Conservation (phyloP, 2,888 invertebrate species). For the Tubulanus polymorphus region DNA sequence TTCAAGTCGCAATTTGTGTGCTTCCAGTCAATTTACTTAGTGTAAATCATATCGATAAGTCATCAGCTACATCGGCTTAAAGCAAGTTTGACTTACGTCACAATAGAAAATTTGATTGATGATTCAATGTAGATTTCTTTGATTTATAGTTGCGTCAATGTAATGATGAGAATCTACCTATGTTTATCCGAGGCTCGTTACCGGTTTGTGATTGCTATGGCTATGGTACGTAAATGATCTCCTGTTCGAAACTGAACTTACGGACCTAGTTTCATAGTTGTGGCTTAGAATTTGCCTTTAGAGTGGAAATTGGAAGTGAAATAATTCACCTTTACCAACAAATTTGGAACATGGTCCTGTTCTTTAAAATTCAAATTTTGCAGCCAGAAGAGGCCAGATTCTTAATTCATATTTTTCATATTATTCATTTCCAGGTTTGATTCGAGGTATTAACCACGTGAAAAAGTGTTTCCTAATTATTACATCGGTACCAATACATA, state of each 20-base stretch:
- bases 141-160: slow-evolving; percentile 21
- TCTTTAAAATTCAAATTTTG: neutral
- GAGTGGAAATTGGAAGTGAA: too few relatives aligned
- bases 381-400: neutral
- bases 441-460: slow-evolving; percentile 35
- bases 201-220: slow-evolving; percentile 40
- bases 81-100: too few relatives aligned
- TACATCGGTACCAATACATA: slow-evolving; percentile 28
- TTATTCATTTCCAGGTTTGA: slow-evolving; percentile 28
- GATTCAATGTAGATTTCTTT: too few relatives aligned
- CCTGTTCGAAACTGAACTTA: neutral
- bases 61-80: too few relatives aligned
- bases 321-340: too few relatives aligned
- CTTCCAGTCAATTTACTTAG: neutral
- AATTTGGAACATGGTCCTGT: neutral
- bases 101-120: too few relatives aligned
- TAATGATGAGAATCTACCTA: slow-evolving; percentile 24
- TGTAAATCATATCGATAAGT: too few relatives aligned
- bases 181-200: slow-evolving; percentile 23
- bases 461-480: slow-evolving; percentile 31
- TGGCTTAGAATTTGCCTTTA: too few relatives aligned
- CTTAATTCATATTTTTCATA: neutral
- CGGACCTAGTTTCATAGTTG: neutral
- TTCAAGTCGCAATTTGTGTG: neutral
- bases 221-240: slow-evolving; percentile 29